These are phyloP conservation scores for Drosophila mulleri DNA, from an alignment of 2,888 invertebrate species.

Conservation along the genomic window DNA sequence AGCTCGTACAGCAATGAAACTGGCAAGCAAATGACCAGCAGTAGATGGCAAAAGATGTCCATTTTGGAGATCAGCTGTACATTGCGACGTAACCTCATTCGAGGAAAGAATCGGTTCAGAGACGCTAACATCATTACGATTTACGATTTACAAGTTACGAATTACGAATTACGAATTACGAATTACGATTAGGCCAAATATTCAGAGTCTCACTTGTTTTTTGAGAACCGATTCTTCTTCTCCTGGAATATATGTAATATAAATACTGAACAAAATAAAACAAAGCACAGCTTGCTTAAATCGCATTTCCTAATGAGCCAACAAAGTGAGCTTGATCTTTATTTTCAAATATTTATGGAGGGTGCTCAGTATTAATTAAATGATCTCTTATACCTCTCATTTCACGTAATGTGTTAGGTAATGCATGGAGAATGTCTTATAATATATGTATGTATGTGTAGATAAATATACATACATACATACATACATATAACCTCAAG, in stretches of 20 bases:
- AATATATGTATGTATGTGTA: constrained; percentile 7
- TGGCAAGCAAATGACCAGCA: background rate
- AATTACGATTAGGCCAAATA: background rate
- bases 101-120: background rate
- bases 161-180: background rate
- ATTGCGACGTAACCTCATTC: background rate
- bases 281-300: background rate
- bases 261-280: background rate
- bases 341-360: background rate
- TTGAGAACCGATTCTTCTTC: too few relatives aligned
- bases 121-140: background rate
- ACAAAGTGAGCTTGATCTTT: background rate
- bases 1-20: background rate
- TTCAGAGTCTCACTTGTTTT: background rate
- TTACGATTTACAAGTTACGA: background rate
- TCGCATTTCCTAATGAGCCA: background rate
- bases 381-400: too few relatives aligned
- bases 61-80: background rate
- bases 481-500: background rate
- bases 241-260: background rate
- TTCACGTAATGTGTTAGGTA: too few relatives aligned
- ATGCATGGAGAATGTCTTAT: background rate
- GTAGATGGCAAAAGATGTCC: background rate
- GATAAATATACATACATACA: background rate
- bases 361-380: too few relatives aligned